A percentile compares a stretch with the other conserved stretches of the same genome.
phyloP scores from a whole-genome alignment of 2,797 vertebrate species.

The Danio tinwini region DNA sequence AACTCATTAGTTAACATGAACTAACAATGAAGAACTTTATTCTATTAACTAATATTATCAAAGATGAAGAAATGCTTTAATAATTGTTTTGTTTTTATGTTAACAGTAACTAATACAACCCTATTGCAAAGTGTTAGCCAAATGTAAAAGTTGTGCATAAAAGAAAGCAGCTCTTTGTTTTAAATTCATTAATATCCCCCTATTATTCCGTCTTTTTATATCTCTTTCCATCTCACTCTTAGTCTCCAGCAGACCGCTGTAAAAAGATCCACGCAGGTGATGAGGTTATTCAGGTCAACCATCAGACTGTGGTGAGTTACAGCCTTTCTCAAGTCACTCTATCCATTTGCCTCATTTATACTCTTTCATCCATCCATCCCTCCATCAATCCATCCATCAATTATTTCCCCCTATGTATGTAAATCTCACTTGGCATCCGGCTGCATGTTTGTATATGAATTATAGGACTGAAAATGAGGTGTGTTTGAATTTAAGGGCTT shows the following conservation, averaged over 20 bases:
- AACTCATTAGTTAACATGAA: too few species aligned
- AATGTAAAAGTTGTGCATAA: too few species aligned
- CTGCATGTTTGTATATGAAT: background rate
- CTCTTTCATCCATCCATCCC: background rate
- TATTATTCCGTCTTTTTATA: background rate
- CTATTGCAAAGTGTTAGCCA: too few species aligned
- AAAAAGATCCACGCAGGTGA: constrained; percentile 99
- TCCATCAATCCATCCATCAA: background rate
- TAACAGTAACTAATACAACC: too few species aligned
- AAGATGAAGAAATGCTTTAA: too few species aligned
- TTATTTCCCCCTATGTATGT: background rate
- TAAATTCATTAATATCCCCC: too few species aligned
- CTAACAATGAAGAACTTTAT: too few species aligned
- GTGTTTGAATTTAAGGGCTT: constrained; percentile 30
- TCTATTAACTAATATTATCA: too few species aligned
- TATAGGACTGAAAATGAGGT: background rate
- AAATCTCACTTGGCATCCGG: background rate
- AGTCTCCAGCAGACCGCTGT: constrained; percentile 97
- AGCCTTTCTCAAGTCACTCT: constrained; percentile 3
- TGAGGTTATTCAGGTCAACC: constrained; percentile 99
- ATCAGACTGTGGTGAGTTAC: constrained; percentile 97
- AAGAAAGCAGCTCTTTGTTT: too few species aligned
- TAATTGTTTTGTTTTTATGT: too few species aligned
- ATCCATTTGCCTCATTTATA: constrained; percentile 1
- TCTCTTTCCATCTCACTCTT: constrained; percentile 64